Percentiles rank a stretch among this genome's conserved stretches.
These are phyloP conservation scores for Ophonus ardosiacus DNA, from an alignment of 2,888 invertebrate genomes.

Conservation along the genomic window DNA sequence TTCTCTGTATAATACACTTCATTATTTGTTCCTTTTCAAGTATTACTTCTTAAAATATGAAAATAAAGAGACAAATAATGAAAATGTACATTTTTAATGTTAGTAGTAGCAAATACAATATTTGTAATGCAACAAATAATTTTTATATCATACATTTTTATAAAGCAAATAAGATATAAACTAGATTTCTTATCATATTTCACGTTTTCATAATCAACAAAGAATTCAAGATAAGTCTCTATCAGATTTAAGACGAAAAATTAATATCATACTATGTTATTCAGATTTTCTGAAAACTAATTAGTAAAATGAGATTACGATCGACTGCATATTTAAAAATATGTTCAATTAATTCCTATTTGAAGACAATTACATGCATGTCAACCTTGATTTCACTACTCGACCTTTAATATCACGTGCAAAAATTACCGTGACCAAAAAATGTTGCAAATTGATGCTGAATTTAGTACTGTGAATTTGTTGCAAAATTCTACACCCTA, in stretches of 20 bases:
- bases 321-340: conserved; percentile 10
- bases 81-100: neutral
- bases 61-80: neutral
- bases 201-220: conserved; percentile 26
- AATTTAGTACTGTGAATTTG: neutral
- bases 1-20: no score
- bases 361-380: neutral
- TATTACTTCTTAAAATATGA: no score
- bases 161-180: neutral
- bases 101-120: neutral
- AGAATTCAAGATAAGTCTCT: conserved; percentile 33
- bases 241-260: conserved; percentile 49
- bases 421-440: conserved; percentile 22
- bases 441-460: conserved; percentile 4
- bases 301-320: conserved; percentile 12
- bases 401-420: conserved; percentile 34
- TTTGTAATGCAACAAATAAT: neutral
- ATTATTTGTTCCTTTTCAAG: no score
- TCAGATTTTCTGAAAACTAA: conserved; percentile 17
- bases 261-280: conserved; percentile 3
- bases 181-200: neutral
- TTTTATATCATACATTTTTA: neutral
- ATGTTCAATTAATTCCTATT: conserved; percentile 18
- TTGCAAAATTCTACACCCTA: neutral
- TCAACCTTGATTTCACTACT: conserved; percentile 32